These are phyloP conservation scores for Fissipunctia ypsillon DNA, from an alignment of 2,888 invertebrate genomes.

Conservation along the genomic window DNA sequence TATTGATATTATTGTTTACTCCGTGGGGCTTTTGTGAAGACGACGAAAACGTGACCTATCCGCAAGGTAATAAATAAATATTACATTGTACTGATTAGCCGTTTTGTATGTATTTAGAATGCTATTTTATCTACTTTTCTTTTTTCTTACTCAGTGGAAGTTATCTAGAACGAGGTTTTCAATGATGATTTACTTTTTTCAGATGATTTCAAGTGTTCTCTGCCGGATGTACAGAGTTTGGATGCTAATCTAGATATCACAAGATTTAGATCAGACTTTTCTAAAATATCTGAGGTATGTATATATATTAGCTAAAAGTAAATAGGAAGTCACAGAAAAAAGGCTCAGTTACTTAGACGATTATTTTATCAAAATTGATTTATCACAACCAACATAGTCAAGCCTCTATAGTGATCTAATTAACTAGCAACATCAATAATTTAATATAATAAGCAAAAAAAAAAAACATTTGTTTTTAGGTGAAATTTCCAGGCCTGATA, in stretches of 20 bases:
- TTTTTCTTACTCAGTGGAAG: background rate
- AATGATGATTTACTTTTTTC: slow-evolving; percentile 58
- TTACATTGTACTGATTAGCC: background rate
- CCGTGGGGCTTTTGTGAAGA: slow-evolving; percentile 67
- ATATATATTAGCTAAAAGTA: background rate
- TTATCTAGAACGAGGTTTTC: background rate
- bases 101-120: background rate
- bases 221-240: slow-evolving; percentile 86
- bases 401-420: background rate
- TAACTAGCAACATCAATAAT: too few relatives aligned
- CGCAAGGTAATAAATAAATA: slow-evolving; percentile 68
- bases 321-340: background rate
- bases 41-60: slow-evolving; percentile 67
- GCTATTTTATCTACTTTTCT: too few relatives aligned
- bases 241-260: slow-evolving; percentile 84
- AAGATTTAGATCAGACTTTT: slow-evolving; percentile 86
- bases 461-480: slow-evolving; percentile 83
- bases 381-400: background rate
- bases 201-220: slow-evolving; percentile 88
- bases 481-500: slow-evolving; percentile 94
- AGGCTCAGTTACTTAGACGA: too few relatives aligned
- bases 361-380: background rate
- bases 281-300: slow-evolving; percentile 86
- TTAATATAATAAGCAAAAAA: background rate
- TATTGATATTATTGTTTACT: slow-evolving; percentile 65